Conservation (phyloP, 1,140 invertebrate genomes). For the Megathymus violae region DNA sequence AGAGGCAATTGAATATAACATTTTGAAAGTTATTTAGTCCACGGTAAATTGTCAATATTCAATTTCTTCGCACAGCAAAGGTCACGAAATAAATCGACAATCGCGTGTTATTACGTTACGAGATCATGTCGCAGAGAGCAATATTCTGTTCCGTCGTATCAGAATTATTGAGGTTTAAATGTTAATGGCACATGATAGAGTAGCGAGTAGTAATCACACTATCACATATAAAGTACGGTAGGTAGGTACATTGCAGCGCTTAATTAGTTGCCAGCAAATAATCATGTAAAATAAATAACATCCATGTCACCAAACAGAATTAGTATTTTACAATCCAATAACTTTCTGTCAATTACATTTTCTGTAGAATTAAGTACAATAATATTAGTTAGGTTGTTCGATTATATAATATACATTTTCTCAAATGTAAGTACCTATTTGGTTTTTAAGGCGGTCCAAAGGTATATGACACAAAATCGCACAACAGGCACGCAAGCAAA, state of each 20-base stretch:
- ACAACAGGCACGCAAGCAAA: too few species aligned
- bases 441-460: too few species aligned
- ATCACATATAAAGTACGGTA: slow-evolving; percentile 27
- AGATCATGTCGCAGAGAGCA: slow-evolving; percentile 22
- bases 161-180: slow-evolving; percentile 32
- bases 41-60: too few species aligned
- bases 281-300: slow-evolving; percentile 42
- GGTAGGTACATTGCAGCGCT: slow-evolving; percentile 34
- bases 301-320: slow-evolving; percentile 35
- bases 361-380: background rate
- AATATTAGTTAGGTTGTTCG: too few species aligned
- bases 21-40: too few species aligned
- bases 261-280: slow-evolving; percentile 43
- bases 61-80: background rate
- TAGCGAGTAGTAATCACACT: slow-evolving; percentile 17
- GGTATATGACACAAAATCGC: too few species aligned
- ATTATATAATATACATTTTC: too few species aligned
- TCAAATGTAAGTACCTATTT: too few species aligned
- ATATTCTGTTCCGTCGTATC: slow-evolving; percentile 21
- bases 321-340: background rate
- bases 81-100: background rate
- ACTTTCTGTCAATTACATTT: background rate
- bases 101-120: slow-evolving; percentile 11
- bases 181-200: slow-evolving; percentile 30
- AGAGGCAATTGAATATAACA: too few species aligned